phyloP scores from a whole-genome alignment of 1,140 invertebrate genomes.

The Diorhabda elongata region DNA sequence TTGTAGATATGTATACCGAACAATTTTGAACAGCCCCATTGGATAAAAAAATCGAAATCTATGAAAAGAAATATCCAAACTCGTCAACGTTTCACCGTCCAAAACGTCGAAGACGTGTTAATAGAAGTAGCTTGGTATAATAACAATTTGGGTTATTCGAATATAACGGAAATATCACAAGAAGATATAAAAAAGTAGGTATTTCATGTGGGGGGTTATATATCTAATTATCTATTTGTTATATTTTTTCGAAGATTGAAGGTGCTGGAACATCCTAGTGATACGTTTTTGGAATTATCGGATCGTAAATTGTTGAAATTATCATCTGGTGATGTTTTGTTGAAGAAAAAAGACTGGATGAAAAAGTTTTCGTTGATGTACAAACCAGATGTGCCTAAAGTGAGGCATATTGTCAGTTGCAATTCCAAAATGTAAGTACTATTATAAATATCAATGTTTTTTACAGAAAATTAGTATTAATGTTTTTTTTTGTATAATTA shows the following conservation, averaged over 20 bases:
- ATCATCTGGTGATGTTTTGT: slow-evolving; percentile 32
- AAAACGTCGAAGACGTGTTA: slow-evolving; percentile 55
- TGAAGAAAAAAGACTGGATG: slow-evolving; percentile 42
- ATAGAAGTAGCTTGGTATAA: slow-evolving; percentile 40
- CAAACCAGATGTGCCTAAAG: slow-evolving; percentile 32
- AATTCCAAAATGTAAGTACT: slow-evolving; percentile 31
- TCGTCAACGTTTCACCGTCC: slow-evolving; percentile 60
- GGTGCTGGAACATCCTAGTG: slow-evolving; percentile 36
- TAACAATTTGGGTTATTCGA: slow-evolving; percentile 29
- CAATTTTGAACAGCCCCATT: slow-evolving; percentile 69
- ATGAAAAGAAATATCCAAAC: slow-evolving; percentile 64
- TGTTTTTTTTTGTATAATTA: too few relatives aligned
- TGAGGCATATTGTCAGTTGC: slow-evolving; percentile 29
- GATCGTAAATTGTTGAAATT: slow-evolving; percentile 39
- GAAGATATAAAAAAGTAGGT: slow-evolving; percentile 42
- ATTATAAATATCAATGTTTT: too few relatives aligned
- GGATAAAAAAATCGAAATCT: slow-evolving; percentile 72
- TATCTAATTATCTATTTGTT: slow-evolving; percentile 1
- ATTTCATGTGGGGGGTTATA: neutral
- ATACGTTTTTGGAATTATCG: slow-evolving; percentile 34
- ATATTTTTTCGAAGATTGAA: slow-evolving; percentile 37
- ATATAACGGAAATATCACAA: slow-evolving; percentile 29
- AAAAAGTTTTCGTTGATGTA: slow-evolving; percentile 35
- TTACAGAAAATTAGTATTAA: too few relatives aligned
- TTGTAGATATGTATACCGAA: slow-evolving; percentile 38